phyloP scores from a whole-genome alignment of 2,888 invertebrate genomes.

The Machimus atricapillus region DNA sequence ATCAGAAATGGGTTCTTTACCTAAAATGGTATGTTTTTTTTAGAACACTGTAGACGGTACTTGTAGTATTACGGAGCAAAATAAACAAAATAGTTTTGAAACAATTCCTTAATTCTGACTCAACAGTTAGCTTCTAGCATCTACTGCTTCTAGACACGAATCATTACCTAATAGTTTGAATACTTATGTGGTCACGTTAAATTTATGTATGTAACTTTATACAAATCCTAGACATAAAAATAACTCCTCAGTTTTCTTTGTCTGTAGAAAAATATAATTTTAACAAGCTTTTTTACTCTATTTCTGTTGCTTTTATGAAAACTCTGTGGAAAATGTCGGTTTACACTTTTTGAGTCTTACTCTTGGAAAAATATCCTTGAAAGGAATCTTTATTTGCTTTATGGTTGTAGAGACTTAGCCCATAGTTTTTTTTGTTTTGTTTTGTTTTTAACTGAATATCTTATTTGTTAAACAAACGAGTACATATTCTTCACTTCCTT shows the following conservation, averaged over 20 bases:
- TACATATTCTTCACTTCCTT: not conserved
- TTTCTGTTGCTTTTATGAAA: not conserved
- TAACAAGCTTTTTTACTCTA: constrained; percentile 26
- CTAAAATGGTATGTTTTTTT: not conserved
- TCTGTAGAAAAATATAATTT: constrained; percentile 35
- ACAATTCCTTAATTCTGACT: not conserved
- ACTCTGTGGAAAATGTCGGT: not conserved
- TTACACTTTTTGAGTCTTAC: not conserved
- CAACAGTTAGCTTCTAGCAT: not conserved
- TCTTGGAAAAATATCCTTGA: not conserved
- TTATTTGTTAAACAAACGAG: not conserved
- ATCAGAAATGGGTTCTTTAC: not conserved
- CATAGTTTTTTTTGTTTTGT: not conserved
- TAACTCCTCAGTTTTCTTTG: constrained; percentile 23
- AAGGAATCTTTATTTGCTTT: not conserved
- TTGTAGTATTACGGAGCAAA: not conserved
- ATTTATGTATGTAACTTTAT: constrained; percentile 17
- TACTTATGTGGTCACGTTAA: not conserved
- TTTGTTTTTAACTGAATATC: not conserved
- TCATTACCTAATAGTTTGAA: not conserved
- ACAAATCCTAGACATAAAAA: constrained; percentile 35
- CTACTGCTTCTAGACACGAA: not conserved
- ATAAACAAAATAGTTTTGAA: not conserved
- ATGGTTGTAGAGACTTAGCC: constrained; percentile 25
- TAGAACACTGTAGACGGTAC: not conserved